A percentile compares a stretch with the other conserved stretches of the same genome.
Evolutionary conservation across 37 sponge, comb jelly and placozoan species (phyloP).

Genomic region (Aphrocallistes beatrix): DNA sequence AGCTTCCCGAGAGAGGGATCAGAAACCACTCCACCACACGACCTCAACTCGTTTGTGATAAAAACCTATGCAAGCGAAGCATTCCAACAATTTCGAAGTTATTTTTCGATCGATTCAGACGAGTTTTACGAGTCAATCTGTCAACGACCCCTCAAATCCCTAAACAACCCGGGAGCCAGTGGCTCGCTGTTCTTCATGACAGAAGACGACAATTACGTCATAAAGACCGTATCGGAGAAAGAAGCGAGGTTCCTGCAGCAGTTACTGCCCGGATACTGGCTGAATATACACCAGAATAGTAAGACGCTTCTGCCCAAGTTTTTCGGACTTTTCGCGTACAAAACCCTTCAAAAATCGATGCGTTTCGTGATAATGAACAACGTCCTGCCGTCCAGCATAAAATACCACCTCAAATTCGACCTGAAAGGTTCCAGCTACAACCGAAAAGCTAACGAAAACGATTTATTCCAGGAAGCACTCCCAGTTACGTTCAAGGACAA

Average conservation of each 20-base stretch:
- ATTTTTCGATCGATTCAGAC: background rate
- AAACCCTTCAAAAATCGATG: constrained; percentile 24
- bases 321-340: background rate
- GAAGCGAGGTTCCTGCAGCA: constrained; percentile 1
- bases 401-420: constrained; percentile 38
- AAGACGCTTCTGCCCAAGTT: background rate
- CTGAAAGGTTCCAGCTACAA: constrained; percentile 34
- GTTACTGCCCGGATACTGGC: constrained; percentile 15
- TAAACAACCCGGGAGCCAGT: background rate
- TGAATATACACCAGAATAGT: background rate
- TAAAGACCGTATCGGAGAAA: background rate
- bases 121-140: background rate
- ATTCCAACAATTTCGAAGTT: background rate
- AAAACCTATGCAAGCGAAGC: background rate
- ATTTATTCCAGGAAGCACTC: background rate
- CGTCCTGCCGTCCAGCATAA: constrained; percentile 27
- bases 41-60: background rate
- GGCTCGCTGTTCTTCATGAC: background rate
- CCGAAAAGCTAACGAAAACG: constrained; percentile 30
- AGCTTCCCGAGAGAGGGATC: background rate
- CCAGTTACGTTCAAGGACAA: constrained; percentile 31
- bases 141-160: background rate
- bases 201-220: background rate
- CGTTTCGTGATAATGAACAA: constrained; percentile 38
- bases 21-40: background rate